Percentiles rank a stretch among this genome's conserved stretches.
Conservation (phyloP, 2,888 invertebrate species). For the Neoitamus cyanurus region DNA sequence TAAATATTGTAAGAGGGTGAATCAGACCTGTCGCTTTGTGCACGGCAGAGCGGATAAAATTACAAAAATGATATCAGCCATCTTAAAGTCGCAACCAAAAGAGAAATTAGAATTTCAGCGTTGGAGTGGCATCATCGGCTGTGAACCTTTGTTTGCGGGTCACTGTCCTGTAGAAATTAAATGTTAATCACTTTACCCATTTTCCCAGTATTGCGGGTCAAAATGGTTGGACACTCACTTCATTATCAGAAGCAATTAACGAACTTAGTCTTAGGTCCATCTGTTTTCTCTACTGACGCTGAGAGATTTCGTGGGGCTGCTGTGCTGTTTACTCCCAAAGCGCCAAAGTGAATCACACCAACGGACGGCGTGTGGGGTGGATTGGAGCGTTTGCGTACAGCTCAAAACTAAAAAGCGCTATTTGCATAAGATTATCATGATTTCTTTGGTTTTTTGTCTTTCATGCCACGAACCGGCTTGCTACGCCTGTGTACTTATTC, state of each 20-base stretch:
- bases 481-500: background rate
- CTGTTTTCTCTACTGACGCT: background rate
- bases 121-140: background rate
- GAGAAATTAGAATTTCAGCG: background rate
- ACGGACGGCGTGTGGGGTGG: background rate
- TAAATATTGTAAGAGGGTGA: background rate
- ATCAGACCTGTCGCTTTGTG: background rate
- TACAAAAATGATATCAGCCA: background rate
- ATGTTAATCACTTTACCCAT: background rate
- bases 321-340: background rate
- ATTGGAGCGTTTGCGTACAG: background rate
- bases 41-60: background rate
- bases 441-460: background rate
- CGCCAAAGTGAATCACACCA: background rate
- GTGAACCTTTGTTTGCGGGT: background rate
- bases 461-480: background rate
- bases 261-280: background rate
- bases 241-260: background rate
- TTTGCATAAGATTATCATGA: constrained; percentile 14
- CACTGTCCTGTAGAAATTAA: background rate
- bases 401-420: background rate
- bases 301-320: background rate
- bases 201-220: background rate
- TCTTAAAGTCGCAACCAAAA: background rate
- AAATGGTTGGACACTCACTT: background rate